Evolutionary conservation across 2,888 invertebrate genomes (phyloP).

Genomic region (Meiosimyza platycephala): DNA sequence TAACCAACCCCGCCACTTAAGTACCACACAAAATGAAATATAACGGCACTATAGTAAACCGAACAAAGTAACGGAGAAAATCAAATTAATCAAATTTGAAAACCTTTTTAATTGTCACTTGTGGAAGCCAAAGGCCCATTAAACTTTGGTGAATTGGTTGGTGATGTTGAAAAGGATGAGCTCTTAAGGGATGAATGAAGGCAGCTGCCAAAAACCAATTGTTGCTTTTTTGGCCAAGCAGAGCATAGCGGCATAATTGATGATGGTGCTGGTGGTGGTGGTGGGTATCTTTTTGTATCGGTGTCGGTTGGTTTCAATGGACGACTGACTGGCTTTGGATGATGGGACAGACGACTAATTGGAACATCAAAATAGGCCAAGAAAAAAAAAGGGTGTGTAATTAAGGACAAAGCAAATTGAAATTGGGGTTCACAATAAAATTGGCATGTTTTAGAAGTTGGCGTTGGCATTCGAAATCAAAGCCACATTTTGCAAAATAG

Average conservation of each 20-base stretch:
- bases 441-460: no score
- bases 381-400: no score
- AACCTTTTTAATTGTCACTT: constrained; percentile 45
- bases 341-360: no score
- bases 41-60: no score
- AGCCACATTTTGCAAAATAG: no score
- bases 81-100: constrained; percentile 47
- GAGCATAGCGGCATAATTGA: background rate
- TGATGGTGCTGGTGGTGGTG: background rate
- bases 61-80: constrained; percentile 13
- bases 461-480: no score
- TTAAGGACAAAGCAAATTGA: no score
- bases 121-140: constrained; percentile 8
- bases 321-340: background rate
- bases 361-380: no score
- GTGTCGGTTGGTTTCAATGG: background rate
- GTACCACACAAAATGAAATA: no score
- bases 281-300: background rate
- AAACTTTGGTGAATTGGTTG: constrained; percentile 19
- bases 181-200: background rate
- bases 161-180: background rate
- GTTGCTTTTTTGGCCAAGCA: constrained; percentile 19
- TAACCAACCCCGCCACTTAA: no score
- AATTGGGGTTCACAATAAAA: no score
- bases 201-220: constrained; percentile 24